Base-by-base conservation (phyloP, 1,140 invertebrate genomes). In the Triops cancriformis region DNA sequence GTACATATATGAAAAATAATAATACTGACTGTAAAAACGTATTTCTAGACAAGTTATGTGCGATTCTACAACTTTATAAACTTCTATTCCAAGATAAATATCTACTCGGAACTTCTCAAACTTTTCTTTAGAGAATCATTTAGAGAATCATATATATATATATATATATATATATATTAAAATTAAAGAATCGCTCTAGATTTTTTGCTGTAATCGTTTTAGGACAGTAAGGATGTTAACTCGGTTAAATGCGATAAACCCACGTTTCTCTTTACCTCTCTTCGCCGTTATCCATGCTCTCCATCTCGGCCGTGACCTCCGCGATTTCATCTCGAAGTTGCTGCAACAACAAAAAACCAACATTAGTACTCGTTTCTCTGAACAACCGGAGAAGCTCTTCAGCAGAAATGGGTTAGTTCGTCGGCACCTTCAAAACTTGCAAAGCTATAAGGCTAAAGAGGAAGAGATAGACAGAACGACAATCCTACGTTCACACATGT, bases 321-420 rank as follows among this genome's bases (percentile, higher is more conserved):
- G 92, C 91, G 83, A 98, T 90, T 84, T 98, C 96, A 94, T 96
- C 93, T 91, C 96, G 96, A 79, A 98, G 88, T 93, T 96, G 93
- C 94, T 97, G 87, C 26, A 90, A 90, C 80, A 80, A 84, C 81
- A 82, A 82, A 37, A n/a, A 82, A 81, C 79, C 83, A 82, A 73
- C 79, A 74, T 64, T 64, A 64, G 51, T 23, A 64, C 23, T 23
- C 23, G 51, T 64, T 64, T 64, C 45, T 23, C 14, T n/a, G 6
- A 18, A 64, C 51, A 64, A 80, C 10, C n/a, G n/a, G 64, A 7
- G 23, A 7, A 28, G 26, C 18, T 75, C 2, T 26, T 75, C 18
- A 3, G 28, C 18, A 75, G 23, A 14, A 76, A 18, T 45, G 26
- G 37, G 41, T 37, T 45, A 75, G 28, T 26, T n/a, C 18, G 37